A percentile compares a stretch with the other conserved stretches of the same genome.
These are phyloP conservation scores for Trigoniulus corallinus DNA, from an alignment of 1,140 invertebrate species.

Conservation along the genomic window DNA sequence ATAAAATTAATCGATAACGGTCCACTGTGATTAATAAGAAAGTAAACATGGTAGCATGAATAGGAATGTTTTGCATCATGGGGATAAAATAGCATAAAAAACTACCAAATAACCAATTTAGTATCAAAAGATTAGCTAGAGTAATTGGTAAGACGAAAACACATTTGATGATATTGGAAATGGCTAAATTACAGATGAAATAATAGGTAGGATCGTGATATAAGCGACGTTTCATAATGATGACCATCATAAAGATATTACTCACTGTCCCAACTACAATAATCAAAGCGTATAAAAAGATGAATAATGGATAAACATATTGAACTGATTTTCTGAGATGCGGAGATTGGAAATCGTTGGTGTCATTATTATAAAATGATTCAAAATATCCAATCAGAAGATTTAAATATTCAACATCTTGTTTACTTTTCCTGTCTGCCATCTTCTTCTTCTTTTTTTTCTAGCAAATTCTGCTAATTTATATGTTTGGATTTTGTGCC, in stretches of 20 bases:
- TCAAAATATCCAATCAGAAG: too few species aligned
- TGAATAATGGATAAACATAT: constrained; percentile 40
- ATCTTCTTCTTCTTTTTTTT: too few species aligned
- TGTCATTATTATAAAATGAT: constrained; percentile 15
- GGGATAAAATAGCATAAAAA: constrained; percentile 55
- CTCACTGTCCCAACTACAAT: constrained; percentile 35
- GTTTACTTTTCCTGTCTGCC: too few species aligned
- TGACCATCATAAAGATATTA: constrained; percentile 39
- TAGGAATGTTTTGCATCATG: constrained; percentile 52
- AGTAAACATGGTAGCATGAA: constrained; percentile 49
- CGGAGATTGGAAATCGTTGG: constrained; percentile 22
- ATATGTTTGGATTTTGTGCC: too few species aligned
- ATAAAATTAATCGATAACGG: constrained; percentile 41
- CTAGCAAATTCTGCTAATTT: too few species aligned
- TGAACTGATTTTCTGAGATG: constrained; percentile 22
- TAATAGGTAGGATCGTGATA: constrained; percentile 44
- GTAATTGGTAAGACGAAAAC: constrained; percentile 45
- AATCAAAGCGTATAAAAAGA: constrained; percentile 41
- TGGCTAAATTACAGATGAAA: constrained; percentile 45
- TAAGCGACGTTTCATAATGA: constrained; percentile 38
- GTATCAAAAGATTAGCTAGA: constrained; percentile 44
- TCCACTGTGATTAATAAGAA: constrained; percentile 49
- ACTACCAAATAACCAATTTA: constrained; percentile 56
- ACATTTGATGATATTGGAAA: constrained; percentile 49
- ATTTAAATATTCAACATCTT: too few species aligned